Conservation (phyloP, 2,888 invertebrate genomes). For the Caradrina clavipalpis region DNA sequence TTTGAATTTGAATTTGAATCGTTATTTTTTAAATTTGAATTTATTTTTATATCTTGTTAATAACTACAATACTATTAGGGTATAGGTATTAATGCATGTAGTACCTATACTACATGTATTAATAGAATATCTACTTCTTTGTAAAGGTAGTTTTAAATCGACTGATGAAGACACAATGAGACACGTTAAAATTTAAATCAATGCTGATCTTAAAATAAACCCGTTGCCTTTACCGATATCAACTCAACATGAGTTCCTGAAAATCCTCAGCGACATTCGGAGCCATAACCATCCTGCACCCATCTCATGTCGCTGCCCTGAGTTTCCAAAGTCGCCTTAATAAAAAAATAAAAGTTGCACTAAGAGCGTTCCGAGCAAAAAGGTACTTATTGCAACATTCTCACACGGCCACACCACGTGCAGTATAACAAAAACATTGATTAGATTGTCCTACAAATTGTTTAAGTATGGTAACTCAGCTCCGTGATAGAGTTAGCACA, state of each 20-base stretch:
- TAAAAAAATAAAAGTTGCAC: neutral
- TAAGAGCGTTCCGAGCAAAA: neutral
- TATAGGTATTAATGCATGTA: too few relatives aligned
- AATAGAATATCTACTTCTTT: too few relatives aligned
- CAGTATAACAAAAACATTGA: conserved; percentile 32
- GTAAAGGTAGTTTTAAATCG: too few relatives aligned
- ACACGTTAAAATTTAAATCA: neutral
- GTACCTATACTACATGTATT: too few relatives aligned
- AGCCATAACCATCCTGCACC: neutral
- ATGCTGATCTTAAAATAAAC: neutral
- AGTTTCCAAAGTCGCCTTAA: neutral
- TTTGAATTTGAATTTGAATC: too few relatives aligned
- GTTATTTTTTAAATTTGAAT: too few relatives aligned
- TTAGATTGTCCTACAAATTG: conserved; percentile 40
- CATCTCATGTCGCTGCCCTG: neutral
- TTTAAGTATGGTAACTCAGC: conserved; percentile 46
- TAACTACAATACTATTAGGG: too few relatives aligned
- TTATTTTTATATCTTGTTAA: too few relatives aligned
- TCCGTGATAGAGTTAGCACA: conserved; percentile 46
- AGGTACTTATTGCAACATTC: conserved; percentile 18
- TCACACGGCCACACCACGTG: conserved; percentile 31
- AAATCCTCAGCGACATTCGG: neutral
- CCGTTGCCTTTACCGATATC: neutral
- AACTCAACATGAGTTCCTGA: too few relatives aligned
- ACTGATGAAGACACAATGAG: too few relatives aligned